These are phyloP conservation scores for Ciconia maguari DNA, from an alignment of 2,113 vertebrate species.

Conservation along the genomic window DNA sequence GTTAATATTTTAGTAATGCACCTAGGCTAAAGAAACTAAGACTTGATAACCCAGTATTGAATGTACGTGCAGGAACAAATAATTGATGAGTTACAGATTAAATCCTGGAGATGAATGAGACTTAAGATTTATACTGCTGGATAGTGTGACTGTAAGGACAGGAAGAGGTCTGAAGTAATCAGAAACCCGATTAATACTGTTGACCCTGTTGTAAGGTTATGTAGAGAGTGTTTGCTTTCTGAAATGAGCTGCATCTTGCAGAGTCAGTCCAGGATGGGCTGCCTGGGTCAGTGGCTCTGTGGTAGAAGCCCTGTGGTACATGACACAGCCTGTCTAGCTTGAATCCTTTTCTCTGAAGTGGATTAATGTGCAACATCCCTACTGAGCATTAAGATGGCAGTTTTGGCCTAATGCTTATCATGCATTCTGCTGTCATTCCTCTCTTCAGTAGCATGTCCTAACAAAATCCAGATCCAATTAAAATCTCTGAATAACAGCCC, in stretches of 20 bases:
- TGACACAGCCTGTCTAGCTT: not conserved
- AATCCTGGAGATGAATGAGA: not conserved
- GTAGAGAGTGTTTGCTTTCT: not conserved
- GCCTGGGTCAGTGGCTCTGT: not conserved
- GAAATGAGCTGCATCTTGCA: not conserved
- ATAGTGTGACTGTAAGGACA: not conserved
- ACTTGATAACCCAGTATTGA: not conserved
- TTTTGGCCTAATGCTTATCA: not conserved
- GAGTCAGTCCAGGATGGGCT: not conserved
- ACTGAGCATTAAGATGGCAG: not conserved
- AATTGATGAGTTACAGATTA: not conserved
- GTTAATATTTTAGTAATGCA: not conserved
- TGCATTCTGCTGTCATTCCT: not conserved
- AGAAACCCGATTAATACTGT: not conserved
- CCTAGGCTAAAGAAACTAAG: not conserved
- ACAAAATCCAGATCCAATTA: not conserved
- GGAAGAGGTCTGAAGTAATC: not conserved
- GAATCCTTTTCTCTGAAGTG: not conserved
- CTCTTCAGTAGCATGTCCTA: not conserved
- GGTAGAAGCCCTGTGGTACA: not conserved
- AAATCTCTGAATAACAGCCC: not conserved
- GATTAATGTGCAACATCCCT: not conserved
- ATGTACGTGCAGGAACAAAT: not conserved
- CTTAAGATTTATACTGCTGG: not conserved
- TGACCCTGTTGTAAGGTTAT: not conserved